Evolutionary conservation across 2,797 vertebrate genomes (phyloP), one percentile per base, ranked within the genome.

Genomic region (Enteromius mattozi): DNA sequence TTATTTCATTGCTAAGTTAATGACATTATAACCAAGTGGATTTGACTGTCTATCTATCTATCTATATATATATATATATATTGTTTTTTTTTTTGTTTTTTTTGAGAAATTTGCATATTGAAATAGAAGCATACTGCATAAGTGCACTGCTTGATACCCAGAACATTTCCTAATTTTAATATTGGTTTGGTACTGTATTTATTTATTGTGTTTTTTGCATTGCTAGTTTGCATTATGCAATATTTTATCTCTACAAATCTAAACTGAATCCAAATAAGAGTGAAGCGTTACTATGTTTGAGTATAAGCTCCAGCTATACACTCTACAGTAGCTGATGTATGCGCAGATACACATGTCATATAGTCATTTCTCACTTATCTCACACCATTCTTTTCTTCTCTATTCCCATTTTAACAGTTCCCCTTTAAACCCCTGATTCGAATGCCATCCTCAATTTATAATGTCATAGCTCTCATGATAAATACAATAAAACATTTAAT

Each of bases 401-500:
- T 80, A 87, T 88, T 68, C 37, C 66, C 19, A 12, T 85, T 88
- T 47, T 66, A 79, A 83, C 56, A 37, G 35, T 54, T 81, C 45
- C 70, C 56, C 85, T 61, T 82, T 83, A 85, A 87, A 78, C 85
- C 35, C 90, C 85, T 61, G 88, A 90, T 91, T 76, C 88, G 85
- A 91, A 87, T 79, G 89, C 87, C 84, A 88, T 90, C 75, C 88
- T 87, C 87, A 81, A 87, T 95, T 95, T 94, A 93, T 94, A 94
- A 94, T 94, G 93, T 88, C 92, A 93, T 69, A 85, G 84, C 89
- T 92, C 90, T 90, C 89, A 65, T 91, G 86, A 93, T 91, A 91
- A 93, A 93, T 93, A 92, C 84, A 92, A 92, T 94, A 90, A 92
- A 92, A 89, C 88, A 87, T 88, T 92, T 94, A 87, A 93, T 90